These are phyloP conservation scores for Plusia festucae DNA, from an alignment of 2,888 invertebrate genomes.

Conservation along the genomic window DNA sequence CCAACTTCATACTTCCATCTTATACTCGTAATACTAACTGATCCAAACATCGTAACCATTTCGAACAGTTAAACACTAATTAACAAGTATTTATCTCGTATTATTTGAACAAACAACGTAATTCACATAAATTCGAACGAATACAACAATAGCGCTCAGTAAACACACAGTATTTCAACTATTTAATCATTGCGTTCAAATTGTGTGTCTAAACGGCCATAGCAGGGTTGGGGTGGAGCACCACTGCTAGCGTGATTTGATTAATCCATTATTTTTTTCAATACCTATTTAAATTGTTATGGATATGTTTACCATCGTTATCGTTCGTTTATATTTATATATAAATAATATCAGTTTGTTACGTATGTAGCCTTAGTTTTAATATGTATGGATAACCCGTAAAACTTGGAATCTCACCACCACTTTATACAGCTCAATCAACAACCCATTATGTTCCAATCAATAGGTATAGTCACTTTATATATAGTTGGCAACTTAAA, in stretches of 20 bases:
- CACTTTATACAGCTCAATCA: too few species aligned
- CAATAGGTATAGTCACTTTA: too few species aligned
- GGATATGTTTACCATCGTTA: too few species aligned
- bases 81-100: conserved; percentile 1
- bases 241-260: conserved; percentile 25
- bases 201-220: conserved; percentile 63
- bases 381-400: too few species aligned
- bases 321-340: too few species aligned
- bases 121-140: conserved; percentile 33
- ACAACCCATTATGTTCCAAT: too few species aligned
- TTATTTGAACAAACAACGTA: not conserved
- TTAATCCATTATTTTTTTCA: too few species aligned
- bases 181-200: conserved; percentile 69
- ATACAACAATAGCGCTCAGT: conserved; percentile 57
- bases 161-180: conserved; percentile 64
- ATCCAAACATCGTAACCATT: not conserved
- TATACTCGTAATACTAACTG: not conserved
- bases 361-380: too few species aligned
- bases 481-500: too few species aligned
- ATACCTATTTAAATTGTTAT: too few species aligned
- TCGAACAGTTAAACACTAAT: not conserved
- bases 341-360: too few species aligned
- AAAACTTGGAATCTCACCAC: too few species aligned
- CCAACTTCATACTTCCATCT: not conserved
- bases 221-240: conserved; percentile 38